These are phyloP conservation scores for Leptinotarsa haldemani DNA, from an alignment of 2,888 invertebrate genomes.

Conservation along the genomic window DNA sequence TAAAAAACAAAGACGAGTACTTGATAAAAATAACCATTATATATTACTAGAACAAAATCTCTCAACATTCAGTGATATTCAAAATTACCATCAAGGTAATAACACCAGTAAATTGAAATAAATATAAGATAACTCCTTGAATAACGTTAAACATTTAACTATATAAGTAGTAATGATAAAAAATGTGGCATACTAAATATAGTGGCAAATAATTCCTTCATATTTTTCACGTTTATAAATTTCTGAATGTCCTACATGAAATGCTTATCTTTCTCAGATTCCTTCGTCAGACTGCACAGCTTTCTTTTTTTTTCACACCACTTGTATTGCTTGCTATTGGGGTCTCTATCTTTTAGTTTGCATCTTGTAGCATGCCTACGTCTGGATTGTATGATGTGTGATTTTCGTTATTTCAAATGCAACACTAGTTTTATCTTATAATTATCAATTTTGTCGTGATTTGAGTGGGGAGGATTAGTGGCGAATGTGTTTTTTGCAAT, in stretches of 20 bases:
- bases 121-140: neutral
- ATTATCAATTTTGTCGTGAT: neutral
- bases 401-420: neutral
- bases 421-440: neutral
- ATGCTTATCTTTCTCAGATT: constrained; percentile 2
- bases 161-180: no score
- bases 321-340: neutral
- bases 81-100: no score
- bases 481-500: neutral
- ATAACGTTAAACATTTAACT: no score
- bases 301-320: constrained; percentile 2
- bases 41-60: no score
- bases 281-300: neutral
- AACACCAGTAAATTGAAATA: neutral
- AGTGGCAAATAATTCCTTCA: no score
- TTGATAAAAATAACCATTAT: no score
- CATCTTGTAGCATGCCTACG: constrained; percentile 15
- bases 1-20: no score
- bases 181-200: no score
- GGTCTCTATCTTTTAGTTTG: constrained; percentile 8
- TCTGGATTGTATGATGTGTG: constrained; percentile 2
- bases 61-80: no score
- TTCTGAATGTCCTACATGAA: neutral
- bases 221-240: no score
- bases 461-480: neutral